Evolutionary conservation across 1,140 invertebrate species (phyloP).

Genomic region (Drosophila bifasciata): DNA sequence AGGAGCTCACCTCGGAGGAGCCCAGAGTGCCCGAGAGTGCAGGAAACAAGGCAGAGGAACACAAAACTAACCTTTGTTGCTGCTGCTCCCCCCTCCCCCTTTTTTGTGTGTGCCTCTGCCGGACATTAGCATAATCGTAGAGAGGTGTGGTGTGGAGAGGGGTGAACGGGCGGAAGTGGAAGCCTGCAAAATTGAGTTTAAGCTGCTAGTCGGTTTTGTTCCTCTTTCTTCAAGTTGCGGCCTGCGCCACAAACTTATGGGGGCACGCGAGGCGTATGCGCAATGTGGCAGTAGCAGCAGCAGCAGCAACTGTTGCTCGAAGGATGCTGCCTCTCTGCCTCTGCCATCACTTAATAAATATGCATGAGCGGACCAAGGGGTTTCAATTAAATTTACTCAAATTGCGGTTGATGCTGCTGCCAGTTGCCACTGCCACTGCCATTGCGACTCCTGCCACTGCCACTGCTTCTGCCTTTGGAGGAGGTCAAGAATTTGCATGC

Average conservation of each 20-base stretch:
- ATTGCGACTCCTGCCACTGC: constrained; percentile 2
- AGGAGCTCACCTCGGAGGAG: constrained; percentile 30
- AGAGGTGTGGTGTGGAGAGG: no score
- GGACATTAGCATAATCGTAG: constrained; percentile 64
- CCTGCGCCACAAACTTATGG: constrained; percentile 47
- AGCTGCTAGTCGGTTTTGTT: constrained; percentile 24
- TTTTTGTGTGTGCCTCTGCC: constrained; percentile 15
- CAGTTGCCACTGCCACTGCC: neutral
- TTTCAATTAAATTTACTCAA: constrained; percentile 80
- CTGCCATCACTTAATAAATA: constrained; percentile 60
- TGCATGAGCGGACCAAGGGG: constrained; percentile 71
- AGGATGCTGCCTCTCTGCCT: constrained; percentile 1
- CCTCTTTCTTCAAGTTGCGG: neutral
- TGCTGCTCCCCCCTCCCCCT: no score
- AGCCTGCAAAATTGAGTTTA: constrained; percentile 57
- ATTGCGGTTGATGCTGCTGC: constrained; percentile 49
- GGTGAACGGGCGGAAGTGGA: constrained; percentile 2
- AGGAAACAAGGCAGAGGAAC: constrained; percentile 40
- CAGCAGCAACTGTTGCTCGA: constrained; percentile 63
- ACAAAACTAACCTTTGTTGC: constrained; percentile 20
- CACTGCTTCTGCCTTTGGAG: constrained; percentile 12
- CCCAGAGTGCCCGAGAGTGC: no score
- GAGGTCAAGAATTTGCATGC: constrained; percentile 78
- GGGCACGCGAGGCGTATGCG: constrained; percentile 58
- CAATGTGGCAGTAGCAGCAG: constrained; percentile 35